Conservation (phyloP, 2,797 vertebrate species). For the Coluber constrictor region DNA sequence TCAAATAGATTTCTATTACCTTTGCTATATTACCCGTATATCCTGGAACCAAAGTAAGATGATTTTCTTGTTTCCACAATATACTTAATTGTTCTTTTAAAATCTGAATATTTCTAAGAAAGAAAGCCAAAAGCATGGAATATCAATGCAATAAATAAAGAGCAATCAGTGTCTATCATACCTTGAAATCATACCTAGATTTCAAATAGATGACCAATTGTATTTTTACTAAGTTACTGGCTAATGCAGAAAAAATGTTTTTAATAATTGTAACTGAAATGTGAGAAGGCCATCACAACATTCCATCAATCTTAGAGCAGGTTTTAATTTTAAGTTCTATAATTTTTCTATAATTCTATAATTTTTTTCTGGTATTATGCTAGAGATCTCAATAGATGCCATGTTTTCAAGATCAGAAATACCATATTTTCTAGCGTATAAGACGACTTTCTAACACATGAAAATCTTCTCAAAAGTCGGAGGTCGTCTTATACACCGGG, state of each 20-base stretch:
- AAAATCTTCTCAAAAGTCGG: too few relatives aligned
- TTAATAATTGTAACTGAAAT: background rate
- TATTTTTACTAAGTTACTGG: background rate
- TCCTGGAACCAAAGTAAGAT: slow-evolving; percentile 81
- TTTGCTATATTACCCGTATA: slow-evolving; percentile 85
- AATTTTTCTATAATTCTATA: too few relatives aligned
- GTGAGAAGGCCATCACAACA: background rate
- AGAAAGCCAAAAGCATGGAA: slow-evolving; percentile 40
- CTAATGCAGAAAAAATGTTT: background rate
- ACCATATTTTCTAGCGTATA: too few relatives aligned
- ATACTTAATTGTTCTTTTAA: slow-evolving; percentile 85
- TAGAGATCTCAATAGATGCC: background rate
- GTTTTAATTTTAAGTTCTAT: background rate
- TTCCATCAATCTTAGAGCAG: background rate
- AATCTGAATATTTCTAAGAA: slow-evolving; percentile 81
- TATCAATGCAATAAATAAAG: background rate
- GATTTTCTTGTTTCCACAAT: slow-evolving; percentile 82
- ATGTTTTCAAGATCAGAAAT: background rate
- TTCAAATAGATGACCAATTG: background rate
- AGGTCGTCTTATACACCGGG: too few relatives aligned
- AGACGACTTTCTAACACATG: too few relatives aligned
- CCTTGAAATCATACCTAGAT: background rate
- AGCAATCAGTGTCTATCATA: background rate
- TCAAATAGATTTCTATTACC: slow-evolving; percentile 69
- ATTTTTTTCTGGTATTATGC: background rate